Conservation (phyloP, 2,113 vertebrate genomes). For the Corythornis cristatus region DNA sequence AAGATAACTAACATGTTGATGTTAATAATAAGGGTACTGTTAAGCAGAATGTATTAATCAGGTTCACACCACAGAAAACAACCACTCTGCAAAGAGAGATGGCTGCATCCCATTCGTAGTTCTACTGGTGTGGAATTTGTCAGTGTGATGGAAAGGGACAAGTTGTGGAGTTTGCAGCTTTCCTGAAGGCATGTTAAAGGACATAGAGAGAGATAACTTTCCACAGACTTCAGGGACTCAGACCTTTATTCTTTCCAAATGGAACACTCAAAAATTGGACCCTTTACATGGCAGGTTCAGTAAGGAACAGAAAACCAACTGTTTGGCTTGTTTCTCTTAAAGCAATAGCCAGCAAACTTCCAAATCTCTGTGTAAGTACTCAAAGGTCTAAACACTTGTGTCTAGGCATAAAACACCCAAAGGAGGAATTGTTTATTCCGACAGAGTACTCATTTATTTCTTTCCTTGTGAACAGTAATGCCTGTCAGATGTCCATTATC, state of each 20-base stretch:
- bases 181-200: neutral
- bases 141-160: neutral
- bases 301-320: neutral
- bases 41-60: neutral
- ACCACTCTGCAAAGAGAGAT: neutral
- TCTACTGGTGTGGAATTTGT: neutral
- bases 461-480: accelerated
- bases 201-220: neutral
- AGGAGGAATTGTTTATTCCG: neutral
- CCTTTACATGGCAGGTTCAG: neutral
- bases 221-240: neutral
- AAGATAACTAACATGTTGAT: neutral
- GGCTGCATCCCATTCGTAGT: neutral
- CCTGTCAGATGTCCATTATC: neutral
- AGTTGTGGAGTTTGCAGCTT: neutral
- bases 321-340: neutral
- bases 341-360: neutral
- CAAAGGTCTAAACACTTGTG: neutral
- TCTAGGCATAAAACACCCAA: neutral
- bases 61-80: neutral
- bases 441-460: neutral
- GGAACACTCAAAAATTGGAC: neutral
- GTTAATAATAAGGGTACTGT: neutral
- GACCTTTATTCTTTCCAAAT: neutral
- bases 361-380: neutral